Base-by-base conservation (phyloP, 2,797 vertebrate species). In the Sebastes nivosus region DNA sequence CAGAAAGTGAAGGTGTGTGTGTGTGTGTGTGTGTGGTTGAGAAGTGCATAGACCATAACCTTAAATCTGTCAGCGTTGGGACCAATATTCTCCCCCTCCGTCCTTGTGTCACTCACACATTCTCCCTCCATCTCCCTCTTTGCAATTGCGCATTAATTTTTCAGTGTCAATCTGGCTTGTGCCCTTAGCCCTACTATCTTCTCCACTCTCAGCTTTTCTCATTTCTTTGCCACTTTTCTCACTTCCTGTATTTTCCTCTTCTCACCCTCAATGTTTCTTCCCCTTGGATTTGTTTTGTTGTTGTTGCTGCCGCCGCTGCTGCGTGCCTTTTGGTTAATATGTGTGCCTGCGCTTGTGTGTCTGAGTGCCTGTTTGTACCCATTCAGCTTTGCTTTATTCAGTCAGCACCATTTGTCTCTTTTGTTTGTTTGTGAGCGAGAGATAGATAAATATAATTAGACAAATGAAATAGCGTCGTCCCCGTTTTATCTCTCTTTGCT, bases 151-250 rank as follows among this genome's bases (percentile, higher is more conserved):
- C 94, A 96, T 95, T 86, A 94, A 96, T 95, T 94, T 96, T 96
- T 95, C 93, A 96, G 93, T 92, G 93, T 93, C 95, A 95, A 94
- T 96, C 95, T 96, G 95, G 87, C 89, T 91, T 75, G 74, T 87
- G 91, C 94, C 93, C 93, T 92, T 67, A 92, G 92, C 92, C 87
- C 84, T 83, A 27, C 89, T 83, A 75, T 89, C 86, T 85, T 82
- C 83, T 72, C 76, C 72, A 16, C 82, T 67, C 85, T 81, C 82
- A 71, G 80, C 77, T 82, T 85, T 82, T 85, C 83, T 87, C 77
- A 83, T 87, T 90, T 85, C 88, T 78, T 32, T 11, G 0, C 82
- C 74, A n/a, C 77, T 85, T 84, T 74, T 77, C 85, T 86, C 82
- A 81, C 18, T 87, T 92, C 82, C 85, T 65, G 52, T 87, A 68